Evolutionary conservation across 2,113 vertebrate genomes (phyloP), one percentile per base, ranked within the genome.

Genomic region (Propithecus coquereli): DNA sequence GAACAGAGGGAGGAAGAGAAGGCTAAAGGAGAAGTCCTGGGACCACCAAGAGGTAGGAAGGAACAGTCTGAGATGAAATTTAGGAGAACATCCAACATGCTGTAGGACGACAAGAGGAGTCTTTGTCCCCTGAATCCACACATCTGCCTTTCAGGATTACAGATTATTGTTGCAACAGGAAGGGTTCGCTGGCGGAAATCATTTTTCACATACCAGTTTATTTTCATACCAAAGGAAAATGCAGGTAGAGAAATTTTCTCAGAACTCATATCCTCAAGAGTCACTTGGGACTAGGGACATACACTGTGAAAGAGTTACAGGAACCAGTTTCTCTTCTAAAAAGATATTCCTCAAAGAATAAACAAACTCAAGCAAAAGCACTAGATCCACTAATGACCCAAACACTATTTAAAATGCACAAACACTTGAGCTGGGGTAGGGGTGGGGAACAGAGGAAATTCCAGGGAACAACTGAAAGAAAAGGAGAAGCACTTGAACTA

Each of bases 401-500:
- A 90, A 89, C 8, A 17, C 32, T 95, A 92, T 90, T 95, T 92
- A 82, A 94, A 94, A 93, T 74, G 81, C 34, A 85, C 40, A 85
- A 95, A 88, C 71, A 90, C 83, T 93, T 93, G 34, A 47, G 32
- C 71, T 63, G 76, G 54, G 94, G 68, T 13, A 45, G 32, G 50
- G 20, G 17, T 23, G 61, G 54, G 43, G 76, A 79, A 85, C 7
- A 57, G 68, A 96, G 95, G 97, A 97, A 97, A 96, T 96, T 96
- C 97, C 97, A 90, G 34, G 23, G 68, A 77, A 83, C 92, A 87
- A 70, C 66, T 25, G 63, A 96, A 90, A 96, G 96, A 94, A 94
- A 96, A 80, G 84, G 88, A 93, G 94, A 96, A 80, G 25, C 93
- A 86, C 81, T 95, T 90, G 87, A 74, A 94, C 70, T 86, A 94